Conservation (phyloP, 2,113 vertebrate species). For the Nothocercus julius region DNA sequence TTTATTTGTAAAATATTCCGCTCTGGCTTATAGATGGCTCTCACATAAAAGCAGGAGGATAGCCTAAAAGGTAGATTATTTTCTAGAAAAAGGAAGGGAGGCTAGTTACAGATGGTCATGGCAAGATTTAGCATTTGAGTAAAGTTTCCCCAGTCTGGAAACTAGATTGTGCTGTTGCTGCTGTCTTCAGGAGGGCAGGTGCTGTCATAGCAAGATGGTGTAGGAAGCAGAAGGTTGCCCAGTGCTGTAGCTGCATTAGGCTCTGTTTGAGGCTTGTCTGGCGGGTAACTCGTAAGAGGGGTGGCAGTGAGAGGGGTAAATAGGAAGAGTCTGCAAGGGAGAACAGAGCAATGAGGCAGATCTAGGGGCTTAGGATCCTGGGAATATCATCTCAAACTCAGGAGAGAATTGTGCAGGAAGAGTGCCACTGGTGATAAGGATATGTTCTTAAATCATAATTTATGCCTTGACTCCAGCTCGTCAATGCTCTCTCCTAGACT, state of each 20-base stretch:
- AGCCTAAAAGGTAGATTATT: not conserved
- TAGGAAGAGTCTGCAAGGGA: fast-evolving
- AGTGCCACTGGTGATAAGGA: not conserved
- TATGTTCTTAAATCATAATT: not conserved
- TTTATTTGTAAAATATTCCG: not conserved
- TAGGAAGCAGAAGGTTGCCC: not conserved
- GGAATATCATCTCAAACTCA: fast-evolving
- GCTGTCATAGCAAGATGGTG: not conserved
- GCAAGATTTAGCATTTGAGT: not conserved
- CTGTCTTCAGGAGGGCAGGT: not conserved
- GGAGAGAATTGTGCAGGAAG: not conserved
- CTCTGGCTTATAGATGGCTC: not conserved
- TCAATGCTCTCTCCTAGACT: not conserved
- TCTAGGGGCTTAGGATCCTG: not conserved
- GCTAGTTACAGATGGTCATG: not conserved
- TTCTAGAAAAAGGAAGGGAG: not conserved
- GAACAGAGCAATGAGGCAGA: fast-evolving
- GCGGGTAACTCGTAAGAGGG: not conserved
- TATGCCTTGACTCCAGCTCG: not conserved
- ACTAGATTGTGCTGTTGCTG: too few species aligned
- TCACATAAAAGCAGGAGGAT: not conserved
- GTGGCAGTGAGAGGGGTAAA: not conserved
- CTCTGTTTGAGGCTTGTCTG: not conserved
- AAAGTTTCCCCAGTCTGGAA: not conserved
- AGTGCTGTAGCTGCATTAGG: not conserved